Percentiles rank a stretch among this genome's conserved stretches.
phyloP scores from a whole-genome alignment of 2,888 invertebrate genomes.

The Alsophila aescularia region DNA sequence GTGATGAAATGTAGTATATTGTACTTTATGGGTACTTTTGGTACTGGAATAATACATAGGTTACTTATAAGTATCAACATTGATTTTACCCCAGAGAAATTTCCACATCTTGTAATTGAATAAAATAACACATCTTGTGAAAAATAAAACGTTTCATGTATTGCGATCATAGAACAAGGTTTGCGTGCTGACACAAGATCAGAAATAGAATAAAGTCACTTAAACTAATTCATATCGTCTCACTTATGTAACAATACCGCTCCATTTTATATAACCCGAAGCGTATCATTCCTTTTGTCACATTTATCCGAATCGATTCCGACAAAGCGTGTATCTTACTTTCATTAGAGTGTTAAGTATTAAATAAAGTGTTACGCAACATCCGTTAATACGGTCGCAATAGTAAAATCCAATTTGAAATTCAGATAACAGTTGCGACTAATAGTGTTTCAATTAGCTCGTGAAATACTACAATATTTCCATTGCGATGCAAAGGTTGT shows the following conservation, averaged over 20 bases:
- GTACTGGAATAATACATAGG: too few species aligned
- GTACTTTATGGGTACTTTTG: too few species aligned
- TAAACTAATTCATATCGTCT: slow-evolving; percentile 25
- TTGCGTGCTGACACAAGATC: background rate
- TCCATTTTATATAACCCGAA: slow-evolving; percentile 45
- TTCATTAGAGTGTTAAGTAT: slow-evolving; percentile 51
- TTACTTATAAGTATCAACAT: too few species aligned
- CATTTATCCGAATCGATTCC: slow-evolving; percentile 49
- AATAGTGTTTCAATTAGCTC: slow-evolving; percentile 19
- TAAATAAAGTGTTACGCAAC: slow-evolving; percentile 60
- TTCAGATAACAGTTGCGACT: slow-evolving; percentile 32
- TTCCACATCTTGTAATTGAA: too few species aligned
- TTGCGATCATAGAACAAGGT: background rate
- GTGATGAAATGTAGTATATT: too few species aligned
- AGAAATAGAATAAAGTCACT: slow-evolving; percentile 12
- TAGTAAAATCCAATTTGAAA: slow-evolving; percentile 52
- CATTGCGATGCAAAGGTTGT: background rate
- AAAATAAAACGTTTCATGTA: too few species aligned
- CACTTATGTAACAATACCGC: slow-evolving; percentile 44
- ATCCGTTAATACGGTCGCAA: slow-evolving; percentile 41
- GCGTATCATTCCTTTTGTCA: slow-evolving; percentile 46
- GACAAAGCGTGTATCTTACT: slow-evolving; percentile 50
- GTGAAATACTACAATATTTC: background rate
- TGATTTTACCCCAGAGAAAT: too few species aligned
- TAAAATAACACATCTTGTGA: background rate